A percentile compares a stretch with the other conserved stretches of the same genome.
Conservation (phyloP, 2,113 vertebrate species). For the Cynoglossus semilaevis region DNA sequence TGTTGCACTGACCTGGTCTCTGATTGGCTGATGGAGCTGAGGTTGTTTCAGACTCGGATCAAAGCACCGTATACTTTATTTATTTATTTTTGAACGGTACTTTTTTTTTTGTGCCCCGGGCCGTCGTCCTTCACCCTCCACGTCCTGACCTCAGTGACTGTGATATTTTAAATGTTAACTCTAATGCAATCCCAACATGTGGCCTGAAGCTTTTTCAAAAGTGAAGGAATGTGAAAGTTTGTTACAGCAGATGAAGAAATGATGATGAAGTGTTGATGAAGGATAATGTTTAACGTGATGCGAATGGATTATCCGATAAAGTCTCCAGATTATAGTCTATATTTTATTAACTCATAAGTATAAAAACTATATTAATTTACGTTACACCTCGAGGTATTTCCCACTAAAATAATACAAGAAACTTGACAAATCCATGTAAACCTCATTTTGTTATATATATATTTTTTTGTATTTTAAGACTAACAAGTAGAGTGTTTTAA, state of each 20-base stretch:
- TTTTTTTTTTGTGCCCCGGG: neutral
- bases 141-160: constrained; percentile 9
- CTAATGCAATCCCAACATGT: constrained; percentile 37
- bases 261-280: constrained; percentile 29
- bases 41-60: too few species aligned
- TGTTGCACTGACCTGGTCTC: too few species aligned
- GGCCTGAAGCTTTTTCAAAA: constrained; percentile 27
- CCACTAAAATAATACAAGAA: constrained; percentile 6
- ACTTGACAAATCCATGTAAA: constrained; percentile 47
- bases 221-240: constrained; percentile 35
- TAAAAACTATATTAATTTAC: constrained; percentile 38
- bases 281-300: too few species aligned
- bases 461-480: constrained; percentile 38
- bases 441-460: constrained; percentile 36
- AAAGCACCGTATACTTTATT: too few species aligned
- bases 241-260: neutral
- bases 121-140: constrained; percentile 15
- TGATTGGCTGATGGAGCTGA: too few species aligned
- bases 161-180: constrained; percentile 9
- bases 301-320: constrained; percentile 5
- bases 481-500: constrained; percentile 46
- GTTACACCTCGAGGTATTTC: constrained; percentile 18
- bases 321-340: constrained; percentile 15
- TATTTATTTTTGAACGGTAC: neutral
- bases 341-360: constrained; percentile 33